Evolutionary conservation across 2,113 vertebrate genomes (phyloP).

Genomic region (Cavia aperea): DNA sequence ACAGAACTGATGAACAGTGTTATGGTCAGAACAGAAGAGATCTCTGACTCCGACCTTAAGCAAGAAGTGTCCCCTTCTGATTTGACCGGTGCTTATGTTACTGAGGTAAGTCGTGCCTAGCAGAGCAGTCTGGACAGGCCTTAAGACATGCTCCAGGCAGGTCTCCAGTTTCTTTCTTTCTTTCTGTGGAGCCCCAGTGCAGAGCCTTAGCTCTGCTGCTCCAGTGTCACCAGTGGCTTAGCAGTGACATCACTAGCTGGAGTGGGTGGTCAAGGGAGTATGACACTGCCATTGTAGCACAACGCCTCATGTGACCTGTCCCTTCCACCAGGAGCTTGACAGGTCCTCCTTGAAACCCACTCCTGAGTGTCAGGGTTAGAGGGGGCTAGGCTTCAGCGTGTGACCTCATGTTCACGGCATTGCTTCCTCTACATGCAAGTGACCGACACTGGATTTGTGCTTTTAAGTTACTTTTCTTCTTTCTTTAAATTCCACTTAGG

Average conservation of each 20-base stretch:
- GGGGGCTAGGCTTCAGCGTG: not conserved
- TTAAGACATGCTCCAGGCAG: not conserved
- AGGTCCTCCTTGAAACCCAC: not conserved
- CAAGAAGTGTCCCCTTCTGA: conserved; percentile 71
- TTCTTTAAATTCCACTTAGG: conserved; percentile 69
- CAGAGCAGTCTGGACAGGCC: not conserved
- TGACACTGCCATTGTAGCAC: not conserved
- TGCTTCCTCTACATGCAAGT: not conserved
- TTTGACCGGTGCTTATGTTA: conserved; percentile 75
- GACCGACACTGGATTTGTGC: conserved; percentile 1
- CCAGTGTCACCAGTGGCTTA: not conserved
- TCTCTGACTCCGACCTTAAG: conserved; percentile 73
- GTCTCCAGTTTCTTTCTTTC: not conserved
- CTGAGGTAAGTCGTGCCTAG: conserved; percentile 75
- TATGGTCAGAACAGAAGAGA: conserved; percentile 75
- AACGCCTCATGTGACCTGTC: not conserved
- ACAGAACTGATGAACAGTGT: conserved; percentile 78
- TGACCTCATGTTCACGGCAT: not conserved
- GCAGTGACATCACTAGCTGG: not conserved
- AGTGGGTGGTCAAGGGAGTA: not conserved
- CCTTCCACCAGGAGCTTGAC: not conserved
- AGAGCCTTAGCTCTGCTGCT: not conserved
- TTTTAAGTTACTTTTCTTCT: not conserved
- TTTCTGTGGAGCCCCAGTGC: not conserved
- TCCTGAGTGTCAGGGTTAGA: not conserved